Conservation (phyloP, 2,888 invertebrate genomes). For the Drosophila borealis region DNA sequence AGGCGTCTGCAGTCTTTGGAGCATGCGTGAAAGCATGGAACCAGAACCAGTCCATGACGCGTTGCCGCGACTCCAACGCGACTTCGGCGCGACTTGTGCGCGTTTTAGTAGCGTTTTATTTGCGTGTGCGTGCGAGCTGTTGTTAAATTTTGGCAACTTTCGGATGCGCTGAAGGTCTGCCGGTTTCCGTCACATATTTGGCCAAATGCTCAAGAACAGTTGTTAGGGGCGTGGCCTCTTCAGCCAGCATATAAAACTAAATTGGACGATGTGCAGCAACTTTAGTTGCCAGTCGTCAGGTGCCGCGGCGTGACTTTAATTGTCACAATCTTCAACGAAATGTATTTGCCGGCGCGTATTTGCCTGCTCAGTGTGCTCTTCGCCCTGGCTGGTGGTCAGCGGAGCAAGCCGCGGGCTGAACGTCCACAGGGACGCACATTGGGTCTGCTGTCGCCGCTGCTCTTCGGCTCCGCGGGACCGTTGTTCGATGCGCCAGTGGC, state of each 20-base stretch:
- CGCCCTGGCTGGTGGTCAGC: conserved; percentile 38
- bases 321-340: conserved; percentile 20
- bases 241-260: conserved; percentile 60
- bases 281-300: conserved; percentile 46
- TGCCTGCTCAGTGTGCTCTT: conserved; percentile 41
- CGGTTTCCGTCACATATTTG: conserved; percentile 59
- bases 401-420: conserved; percentile 20
- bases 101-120: background rate
- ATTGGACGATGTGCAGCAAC: conserved; percentile 30
- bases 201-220: conserved; percentile 64
- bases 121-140: conserved; percentile 1
- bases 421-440: conserved; percentile 64
- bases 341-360: conserved; percentile 44
- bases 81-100: background rate
- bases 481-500: conserved; percentile 51
- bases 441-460: conserved; percentile 60
- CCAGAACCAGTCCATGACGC: conserved; percentile 70
- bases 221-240: conserved; percentile 30
- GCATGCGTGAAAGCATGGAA: conserved; percentile 57
- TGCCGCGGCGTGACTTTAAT: background rate
- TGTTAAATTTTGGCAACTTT: conserved; percentile 5
- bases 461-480: conserved; percentile 44
- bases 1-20: conserved; percentile 28
- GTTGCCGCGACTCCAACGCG: conserved; percentile 33
- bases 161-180: conserved; percentile 68